Evolutionary conservation across 1,140 invertebrate genomes (phyloP).

Genomic region (Musca vetustissima): DNA sequence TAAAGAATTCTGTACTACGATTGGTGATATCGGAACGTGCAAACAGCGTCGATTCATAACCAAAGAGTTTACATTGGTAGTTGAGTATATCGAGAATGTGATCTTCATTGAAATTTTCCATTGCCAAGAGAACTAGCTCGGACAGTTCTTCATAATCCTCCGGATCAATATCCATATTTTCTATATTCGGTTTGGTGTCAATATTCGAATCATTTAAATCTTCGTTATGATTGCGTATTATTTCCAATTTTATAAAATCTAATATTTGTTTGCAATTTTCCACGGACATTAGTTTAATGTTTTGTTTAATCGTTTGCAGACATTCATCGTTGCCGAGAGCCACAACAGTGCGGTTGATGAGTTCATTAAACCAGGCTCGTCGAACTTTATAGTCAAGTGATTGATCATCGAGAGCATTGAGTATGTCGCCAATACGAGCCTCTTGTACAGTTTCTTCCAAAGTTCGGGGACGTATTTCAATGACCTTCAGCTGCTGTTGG

Average conservation of each 20-base stretch:
- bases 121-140: slow-evolving; percentile 14
- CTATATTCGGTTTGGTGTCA: slow-evolving; percentile 11
- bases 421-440: slow-evolving; percentile 36
- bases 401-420: slow-evolving; percentile 37
- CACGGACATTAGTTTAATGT: slow-evolving; percentile 30
- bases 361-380: slow-evolving; percentile 29
- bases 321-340: slow-evolving; percentile 44
- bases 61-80: slow-evolving; percentile 28
- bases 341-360: slow-evolving; percentile 33
- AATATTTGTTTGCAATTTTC: slow-evolving; percentile 29
- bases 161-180: slow-evolving; percentile 21
- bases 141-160: slow-evolving; percentile 20
- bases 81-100: slow-evolving; percentile 22
- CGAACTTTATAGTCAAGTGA: neutral
- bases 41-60: slow-evolving; percentile 6
- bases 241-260: slow-evolving; percentile 25
- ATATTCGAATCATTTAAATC: slow-evolving; percentile 1
- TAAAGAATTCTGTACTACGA: slow-evolving; percentile 28
- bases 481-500: slow-evolving; percentile 28
- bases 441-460: slow-evolving; percentile 33
- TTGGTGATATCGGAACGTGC: neutral
- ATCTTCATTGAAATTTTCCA: slow-evolving; percentile 28
- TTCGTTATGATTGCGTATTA: slow-evolving; percentile 5
- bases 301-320: slow-evolving; percentile 33
- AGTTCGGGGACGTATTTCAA: slow-evolving; percentile 33